phyloP scores from a whole-genome alignment of 2,797 vertebrate species.

The Harpagifer antarcticus region DNA sequence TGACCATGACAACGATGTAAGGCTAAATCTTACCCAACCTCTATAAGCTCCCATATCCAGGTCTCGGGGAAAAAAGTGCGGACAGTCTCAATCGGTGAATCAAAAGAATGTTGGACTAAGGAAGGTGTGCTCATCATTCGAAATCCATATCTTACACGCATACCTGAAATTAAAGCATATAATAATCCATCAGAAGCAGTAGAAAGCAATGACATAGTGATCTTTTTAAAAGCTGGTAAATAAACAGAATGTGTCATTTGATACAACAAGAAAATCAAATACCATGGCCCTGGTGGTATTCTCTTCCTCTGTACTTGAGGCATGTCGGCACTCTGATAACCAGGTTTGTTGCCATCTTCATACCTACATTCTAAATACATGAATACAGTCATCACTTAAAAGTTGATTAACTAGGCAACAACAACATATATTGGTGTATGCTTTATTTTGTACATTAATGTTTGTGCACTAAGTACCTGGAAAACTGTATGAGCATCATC shows the following conservation, averaged over 20 bases:
- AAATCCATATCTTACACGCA: no score
- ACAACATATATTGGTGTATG: no score
- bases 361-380: slow-evolving; percentile 68
- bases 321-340: slow-evolving; percentile 58
- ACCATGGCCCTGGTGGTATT: slow-evolving; percentile 38
- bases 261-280: background rate
- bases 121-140: no score
- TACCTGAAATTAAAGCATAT: slow-evolving; percentile 1
- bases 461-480: slow-evolving; percentile 39
- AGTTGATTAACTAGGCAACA: background rate
- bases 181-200: background rate
- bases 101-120: fast-evolving
- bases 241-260: background rate
- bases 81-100: slow-evolving; percentile 48
- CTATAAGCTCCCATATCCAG: slow-evolving; percentile 82
- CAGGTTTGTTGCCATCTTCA: slow-evolving; percentile 81
- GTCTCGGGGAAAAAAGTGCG: slow-evolving; percentile 81
- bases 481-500: slow-evolving; percentile 56
- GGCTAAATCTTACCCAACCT: slow-evolving; percentile 75
- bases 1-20: background rate
- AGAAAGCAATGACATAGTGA: background rate
- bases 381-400: slow-evolving; percentile 1
- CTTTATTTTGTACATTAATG: no score
- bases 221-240: background rate
- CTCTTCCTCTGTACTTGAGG: slow-evolving; percentile 55